phyloP scores from a whole-genome alignment of 2,888 invertebrate genomes.

The Dioctria linearis region DNA sequence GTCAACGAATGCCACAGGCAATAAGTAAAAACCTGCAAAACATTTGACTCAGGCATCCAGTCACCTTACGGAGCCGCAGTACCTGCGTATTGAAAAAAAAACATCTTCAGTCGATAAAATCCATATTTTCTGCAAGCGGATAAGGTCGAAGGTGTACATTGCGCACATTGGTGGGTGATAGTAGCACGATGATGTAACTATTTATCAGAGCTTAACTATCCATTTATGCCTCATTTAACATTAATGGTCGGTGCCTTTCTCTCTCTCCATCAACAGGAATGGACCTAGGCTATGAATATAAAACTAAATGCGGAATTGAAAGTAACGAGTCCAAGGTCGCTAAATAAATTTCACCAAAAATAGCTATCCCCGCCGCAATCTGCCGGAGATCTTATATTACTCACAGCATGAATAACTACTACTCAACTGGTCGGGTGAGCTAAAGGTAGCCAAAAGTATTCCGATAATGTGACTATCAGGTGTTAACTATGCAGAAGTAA shows the following conservation, averaged over 20 bases:
- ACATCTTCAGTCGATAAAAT: constrained; percentile 34
- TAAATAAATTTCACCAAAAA: constrained; percentile 52
- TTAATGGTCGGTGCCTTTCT: constrained; percentile 26
- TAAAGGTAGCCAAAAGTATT: constrained; percentile 44
- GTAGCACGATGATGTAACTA: constrained; percentile 32
- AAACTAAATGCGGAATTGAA: constrained; percentile 52
- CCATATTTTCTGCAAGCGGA: not conserved
- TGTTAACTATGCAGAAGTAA: constrained; percentile 4
- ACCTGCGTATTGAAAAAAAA: not conserved
- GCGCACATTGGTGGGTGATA: constrained; percentile 28
- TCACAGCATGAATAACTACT: constrained; percentile 31
- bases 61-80: constrained; percentile 14
- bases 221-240: constrained; percentile 1
- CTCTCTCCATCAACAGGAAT: constrained; percentile 18
- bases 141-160: constrained; percentile 48
- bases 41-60: constrained; percentile 7
- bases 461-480: constrained; percentile 36
- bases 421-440: not conserved
- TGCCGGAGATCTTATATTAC: constrained; percentile 5
- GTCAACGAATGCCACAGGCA: constrained; percentile 23
- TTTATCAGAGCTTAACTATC: constrained; percentile 37
- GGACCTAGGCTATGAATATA: constrained; percentile 4
- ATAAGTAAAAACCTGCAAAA: not conserved
- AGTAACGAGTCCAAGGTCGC: constrained; percentile 54
- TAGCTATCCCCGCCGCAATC: constrained; percentile 13